phyloP scores from a whole-genome alignment of 2,888 invertebrate species.

The Tipula unca region DNA sequence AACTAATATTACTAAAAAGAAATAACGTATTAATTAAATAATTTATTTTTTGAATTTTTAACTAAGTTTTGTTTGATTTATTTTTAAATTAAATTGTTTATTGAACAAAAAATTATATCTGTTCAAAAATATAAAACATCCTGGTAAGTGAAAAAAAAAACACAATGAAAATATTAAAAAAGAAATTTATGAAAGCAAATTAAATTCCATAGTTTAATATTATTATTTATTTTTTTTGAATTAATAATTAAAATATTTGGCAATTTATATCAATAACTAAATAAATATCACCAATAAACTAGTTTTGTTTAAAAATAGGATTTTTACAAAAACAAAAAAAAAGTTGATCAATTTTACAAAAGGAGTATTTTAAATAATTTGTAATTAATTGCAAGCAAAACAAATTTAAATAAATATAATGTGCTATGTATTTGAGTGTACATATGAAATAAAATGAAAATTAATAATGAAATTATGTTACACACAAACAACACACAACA shows the following conservation, averaged over 20 bases:
- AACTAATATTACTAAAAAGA: constrained; percentile 2
- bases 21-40: not conserved
- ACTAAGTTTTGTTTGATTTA: not conserved
- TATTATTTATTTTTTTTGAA: not conserved
- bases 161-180: not conserved
- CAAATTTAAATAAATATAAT: not conserved
- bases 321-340: not conserved
- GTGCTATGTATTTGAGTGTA: not conserved
- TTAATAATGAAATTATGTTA: constrained; percentile 32
- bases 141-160: constrained; percentile 16
- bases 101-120: not conserved
- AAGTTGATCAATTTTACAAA: not conserved
- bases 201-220: not conserved
- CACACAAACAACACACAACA: constrained; percentile 41
- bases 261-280: not conserved
- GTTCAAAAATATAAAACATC: not conserved
- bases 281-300: not conserved
- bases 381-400: not conserved
- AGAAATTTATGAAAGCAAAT: not conserved
- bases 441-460: not conserved
- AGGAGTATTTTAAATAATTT: not conserved
- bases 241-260: not conserved
- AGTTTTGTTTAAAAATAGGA: too few species aligned
- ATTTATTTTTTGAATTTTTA: not conserved
- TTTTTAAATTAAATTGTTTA: not conserved